Evolutionary conservation across 2,113 vertebrate species (phyloP), one percentile per base, ranked within the genome.

Genomic region (Bombycilla garrulus): DNA sequence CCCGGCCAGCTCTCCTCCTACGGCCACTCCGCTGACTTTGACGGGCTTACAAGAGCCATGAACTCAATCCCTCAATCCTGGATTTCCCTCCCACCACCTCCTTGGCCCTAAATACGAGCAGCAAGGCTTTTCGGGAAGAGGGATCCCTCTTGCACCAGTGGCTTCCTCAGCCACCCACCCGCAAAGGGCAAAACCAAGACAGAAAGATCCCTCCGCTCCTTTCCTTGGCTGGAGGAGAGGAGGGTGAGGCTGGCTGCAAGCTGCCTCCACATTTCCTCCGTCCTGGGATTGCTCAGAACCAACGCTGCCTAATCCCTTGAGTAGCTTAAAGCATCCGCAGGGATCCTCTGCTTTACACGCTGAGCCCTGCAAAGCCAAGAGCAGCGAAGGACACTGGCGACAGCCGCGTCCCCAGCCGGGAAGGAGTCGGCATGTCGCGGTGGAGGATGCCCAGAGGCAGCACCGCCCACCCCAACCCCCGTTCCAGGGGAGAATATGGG

Each of bases 51-150:
- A 66, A 45, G 54, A 40, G 44, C 81, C 84, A 96, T 94, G 93
- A 95, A 92, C 90, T 96, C 94, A 96, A 95, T 94, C 96, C 85
- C 47, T 88, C 93, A 83, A 84, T 65, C 94, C 82, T 48, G 93
- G 93, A 93, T 95, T 94, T 94, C 90, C 90, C 94, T 94, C 82
- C 93, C 74, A 70, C 40, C 50, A 54, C 58, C 50, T 92, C 29
- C 61, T 47, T 4, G 12, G 61, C 50, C 48, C 61, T 71, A 82
- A 72, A 86, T 61, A 21, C 0, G 6, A 73, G 24, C 53, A 36
- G 31, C 3, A 1, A 0, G 15, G 36, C 28, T 50, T 54, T 26
- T 5, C 25, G 44, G 42, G 72, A 65, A 84, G 47, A 35, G 2
- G 36, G 45, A 79, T 11, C 36, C 44, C 23, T 62, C 31, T 54